A percentile compares a stretch with the other conserved stretches of the same genome.
Evolutionary conservation across 2,797 vertebrate species (phyloP).

Genomic region (Hapalemur alaotrensis): DNA sequence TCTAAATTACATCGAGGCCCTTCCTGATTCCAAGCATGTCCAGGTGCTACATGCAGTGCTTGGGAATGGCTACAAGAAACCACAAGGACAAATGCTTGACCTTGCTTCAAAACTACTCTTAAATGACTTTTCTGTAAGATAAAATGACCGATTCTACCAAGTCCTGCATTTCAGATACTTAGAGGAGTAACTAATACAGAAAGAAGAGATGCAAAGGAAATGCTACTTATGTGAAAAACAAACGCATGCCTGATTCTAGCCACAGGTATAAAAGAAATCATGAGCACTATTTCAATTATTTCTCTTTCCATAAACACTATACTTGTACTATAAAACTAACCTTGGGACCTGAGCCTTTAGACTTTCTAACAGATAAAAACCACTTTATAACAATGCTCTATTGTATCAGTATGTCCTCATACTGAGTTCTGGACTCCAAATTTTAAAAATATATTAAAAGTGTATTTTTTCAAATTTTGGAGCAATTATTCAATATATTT

Average conservation of each 20-base stretch:
- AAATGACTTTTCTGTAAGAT: conserved; percentile 28
- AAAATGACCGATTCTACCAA: conserved; percentile 35
- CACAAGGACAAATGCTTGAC: conserved; percentile 57
- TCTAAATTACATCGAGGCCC: conserved; percentile 55
- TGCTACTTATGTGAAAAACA: conserved; percentile 13
- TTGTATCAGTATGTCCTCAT: background rate
- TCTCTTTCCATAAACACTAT: background rate
- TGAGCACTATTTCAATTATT: background rate
- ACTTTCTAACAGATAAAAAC: background rate
- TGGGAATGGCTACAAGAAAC: conserved; percentile 50
- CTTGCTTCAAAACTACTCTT: conserved; percentile 45
- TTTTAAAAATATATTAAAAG: background rate
- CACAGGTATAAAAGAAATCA: background rate
- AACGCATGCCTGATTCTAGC: background rate
- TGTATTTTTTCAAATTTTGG: background rate
- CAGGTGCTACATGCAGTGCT: conserved; percentile 42
- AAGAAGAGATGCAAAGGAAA: conserved; percentile 40
- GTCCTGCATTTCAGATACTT: conserved; percentile 16
- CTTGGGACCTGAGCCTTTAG: background rate
- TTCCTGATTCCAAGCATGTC: conserved; percentile 65
- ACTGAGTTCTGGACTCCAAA: background rate
- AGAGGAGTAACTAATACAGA: background rate
- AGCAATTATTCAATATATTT: conserved; percentile 10
- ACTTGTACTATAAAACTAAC: background rate
- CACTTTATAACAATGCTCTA: background rate